Percentiles rank a stretch among this genome's conserved stretches.
phyloP scores from a whole-genome alignment of 1,140 invertebrate species.

The Trichogramma pretiosum region DNA sequence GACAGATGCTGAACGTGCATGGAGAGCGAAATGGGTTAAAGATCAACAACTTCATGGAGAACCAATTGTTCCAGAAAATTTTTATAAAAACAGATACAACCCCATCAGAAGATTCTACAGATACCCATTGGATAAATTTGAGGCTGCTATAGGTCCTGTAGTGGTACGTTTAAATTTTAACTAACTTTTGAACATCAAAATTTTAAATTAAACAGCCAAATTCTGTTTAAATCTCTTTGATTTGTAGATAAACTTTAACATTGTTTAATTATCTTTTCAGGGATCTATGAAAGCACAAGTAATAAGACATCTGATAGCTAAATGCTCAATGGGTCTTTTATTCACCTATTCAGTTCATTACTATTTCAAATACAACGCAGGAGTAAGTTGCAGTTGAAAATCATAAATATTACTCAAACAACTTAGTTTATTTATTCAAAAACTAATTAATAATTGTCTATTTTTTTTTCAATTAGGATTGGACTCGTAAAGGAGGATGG shows the following conservation, averaged over 20 bases:
- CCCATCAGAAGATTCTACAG: conserved; percentile 68
- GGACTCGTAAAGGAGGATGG: conserved; percentile 63
- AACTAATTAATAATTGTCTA: conserved; percentile 10
- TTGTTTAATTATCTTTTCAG: conserved; percentile 37
- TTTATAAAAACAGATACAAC: conserved; percentile 62
- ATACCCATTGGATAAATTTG: conserved; percentile 58
- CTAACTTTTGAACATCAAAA: too few relatives aligned
- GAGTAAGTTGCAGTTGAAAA: conserved; percentile 48
- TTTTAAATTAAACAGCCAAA: too few relatives aligned
- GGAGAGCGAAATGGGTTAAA: conserved; percentile 72
- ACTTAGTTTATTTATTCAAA: not conserved
- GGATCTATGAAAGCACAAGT: conserved; percentile 46
- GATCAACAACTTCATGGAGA: conserved; percentile 70
- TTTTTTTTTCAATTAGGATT: conserved; percentile 45
- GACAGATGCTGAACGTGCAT: conserved; percentile 72
- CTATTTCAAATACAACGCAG: conserved; percentile 70
- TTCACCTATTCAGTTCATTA: conserved; percentile 52
- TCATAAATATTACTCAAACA: not conserved
- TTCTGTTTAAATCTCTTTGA: too few relatives aligned
- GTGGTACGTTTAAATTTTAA: conserved; percentile 50
- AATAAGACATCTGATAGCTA: conserved; percentile 55
- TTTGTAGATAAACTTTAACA: too few relatives aligned
- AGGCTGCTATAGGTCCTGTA: conserved; percentile 46
- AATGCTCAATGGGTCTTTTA: conserved; percentile 49
- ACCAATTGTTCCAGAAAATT: conserved; percentile 53